A percentile compares a stretch with the other conserved stretches of the same genome.
These are phyloP conservation scores for Heliconius aoede DNA, from an alignment of 2,888 invertebrate species.

Conservation along the genomic window DNA sequence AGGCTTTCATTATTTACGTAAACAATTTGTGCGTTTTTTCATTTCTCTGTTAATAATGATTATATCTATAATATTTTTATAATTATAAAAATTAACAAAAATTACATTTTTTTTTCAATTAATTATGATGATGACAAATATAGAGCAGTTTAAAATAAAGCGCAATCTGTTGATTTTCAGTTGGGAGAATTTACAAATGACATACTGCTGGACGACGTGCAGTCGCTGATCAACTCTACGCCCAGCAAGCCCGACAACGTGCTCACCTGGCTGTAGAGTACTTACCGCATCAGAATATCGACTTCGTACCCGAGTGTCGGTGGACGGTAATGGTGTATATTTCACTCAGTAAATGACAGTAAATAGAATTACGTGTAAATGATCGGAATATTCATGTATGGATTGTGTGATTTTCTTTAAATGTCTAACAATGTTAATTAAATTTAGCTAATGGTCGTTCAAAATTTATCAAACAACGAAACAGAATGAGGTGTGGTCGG, in stretches of 20 bases:
- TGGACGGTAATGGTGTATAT: slow-evolving; percentile 74
- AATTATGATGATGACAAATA: neutral
- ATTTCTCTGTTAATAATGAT: neutral
- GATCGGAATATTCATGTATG: slow-evolving; percentile 60
- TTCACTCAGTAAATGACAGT: slow-evolving; percentile 75
- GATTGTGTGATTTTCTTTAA: slow-evolving; percentile 53
- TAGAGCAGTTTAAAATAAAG: slow-evolving; percentile 15
- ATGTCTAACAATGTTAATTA: slow-evolving; percentile 41
- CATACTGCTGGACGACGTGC: slow-evolving; percentile 94
- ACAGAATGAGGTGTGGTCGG: slow-evolving; percentile 10
- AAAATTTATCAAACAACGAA: slow-evolving; percentile 14
- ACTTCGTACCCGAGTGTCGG: slow-evolving; percentile 57
- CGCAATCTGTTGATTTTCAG: slow-evolving; percentile 74
- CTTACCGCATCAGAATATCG: slow-evolving; percentile 58
- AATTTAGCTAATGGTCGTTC: neutral
- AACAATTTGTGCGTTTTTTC: neutral
- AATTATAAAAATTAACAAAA: neutral
- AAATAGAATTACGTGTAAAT: slow-evolving; percentile 64
- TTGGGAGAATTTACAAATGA: slow-evolving; percentile 93
- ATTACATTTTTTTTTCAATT: slow-evolving; percentile 1
- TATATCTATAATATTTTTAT: no score
- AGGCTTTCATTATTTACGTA: slow-evolving; percentile 15
- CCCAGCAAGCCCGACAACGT: slow-evolving; percentile 93
- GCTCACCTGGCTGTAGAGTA: slow-evolving; percentile 91
- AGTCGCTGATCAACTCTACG: slow-evolving; percentile 94